Evolutionary conservation across 2,888 invertebrate genomes (phyloP), one percentile per base, ranked within the genome.

Genomic region (Allacma fusca): DNA sequence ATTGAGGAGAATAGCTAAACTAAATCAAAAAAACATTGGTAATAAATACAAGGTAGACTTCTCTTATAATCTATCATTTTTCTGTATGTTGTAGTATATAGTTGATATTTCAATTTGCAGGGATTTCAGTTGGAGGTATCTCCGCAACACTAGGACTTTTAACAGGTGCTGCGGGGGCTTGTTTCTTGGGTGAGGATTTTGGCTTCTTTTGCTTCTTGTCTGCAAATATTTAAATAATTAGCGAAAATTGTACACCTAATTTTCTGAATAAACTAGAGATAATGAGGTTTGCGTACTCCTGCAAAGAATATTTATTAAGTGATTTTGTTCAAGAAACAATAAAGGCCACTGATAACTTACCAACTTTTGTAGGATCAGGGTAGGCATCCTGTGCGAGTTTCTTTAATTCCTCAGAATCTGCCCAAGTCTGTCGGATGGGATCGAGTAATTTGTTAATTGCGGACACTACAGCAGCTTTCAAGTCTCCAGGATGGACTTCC

Each of bases 401-500:
- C 59, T 80, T 69, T 28, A 83, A 75, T 44, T 81, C 82, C 67
- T 81, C 79, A 34, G 65, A 75, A 7, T 68, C 65, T 21, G 76
- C 77, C 79, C 81, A 97, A 84, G 91, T 90, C 86, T 94, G 91
- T 83, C 97, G 91, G 84, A 99, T 93, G 21, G 98, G 97, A 78
- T 93, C 94, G 83, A 98, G 87, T 57, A 98, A 88, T 85, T 89
- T 90, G 87, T 98, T 98, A 24, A 99, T 92, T 85, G 93, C 93
- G 79, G 88, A 87, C 87, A 95, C 95, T 9, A 95, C 94, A 23
- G 94, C 91, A 44, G 88, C 89, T 88, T 99, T 99, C 83, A 99
- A 89, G 88, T 98, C 98, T 21, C 92, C 97, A 26, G 98, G 98
- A 88, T 98, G 97, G 75, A 98, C 88, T 84, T 92, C 91, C 86